phyloP scores from a whole-genome alignment of 1,140 invertebrate species.

The Drosophila ficusphila region DNA sequence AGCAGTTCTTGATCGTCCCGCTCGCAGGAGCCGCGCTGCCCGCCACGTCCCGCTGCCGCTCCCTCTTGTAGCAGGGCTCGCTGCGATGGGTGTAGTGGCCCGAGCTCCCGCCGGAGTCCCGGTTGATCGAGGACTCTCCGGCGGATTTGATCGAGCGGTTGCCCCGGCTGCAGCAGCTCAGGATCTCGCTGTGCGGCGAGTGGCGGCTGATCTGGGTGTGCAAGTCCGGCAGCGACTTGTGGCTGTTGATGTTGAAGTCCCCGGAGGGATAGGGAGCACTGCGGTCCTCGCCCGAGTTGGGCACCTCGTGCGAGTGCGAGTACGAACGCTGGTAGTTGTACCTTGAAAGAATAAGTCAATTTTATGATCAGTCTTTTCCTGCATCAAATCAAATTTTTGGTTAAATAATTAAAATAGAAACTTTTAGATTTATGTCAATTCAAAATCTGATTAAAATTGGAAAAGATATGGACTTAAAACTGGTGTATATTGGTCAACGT shows the following conservation, averaged over 20 bases:
- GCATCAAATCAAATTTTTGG: too few species aligned
- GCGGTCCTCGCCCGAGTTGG: conserved; percentile 68
- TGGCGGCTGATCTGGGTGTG: conserved; percentile 88
- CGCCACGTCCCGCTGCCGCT: conserved; percentile 83
- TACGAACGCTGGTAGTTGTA: conserved; percentile 86
- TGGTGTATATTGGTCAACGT: too few species aligned
- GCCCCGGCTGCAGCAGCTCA: conserved; percentile 83
- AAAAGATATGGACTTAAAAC: too few species aligned
- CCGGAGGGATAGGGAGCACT: conserved; percentile 85
- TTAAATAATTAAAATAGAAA: too few species aligned
- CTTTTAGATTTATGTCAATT: too few species aligned
- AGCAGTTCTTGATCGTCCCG: conserved; percentile 73
- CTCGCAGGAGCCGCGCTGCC: conserved; percentile 44
- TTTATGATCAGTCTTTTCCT: too few species aligned
- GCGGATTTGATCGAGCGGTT: conserved; percentile 83
- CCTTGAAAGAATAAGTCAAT: conserved; percentile 13
- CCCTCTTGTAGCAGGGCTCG: conserved; percentile 87
- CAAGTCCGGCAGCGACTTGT: conserved; percentile 94
- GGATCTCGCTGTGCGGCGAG: conserved; percentile 84
- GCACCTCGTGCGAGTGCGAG: conserved; percentile 88
- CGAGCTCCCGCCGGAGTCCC: conserved; percentile 91
- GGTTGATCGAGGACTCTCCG: conserved; percentile 83
- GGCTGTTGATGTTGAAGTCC: conserved; percentile 88
- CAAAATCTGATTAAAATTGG: too few species aligned
- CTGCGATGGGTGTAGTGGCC: conserved; percentile 91